phyloP scores from a whole-genome alignment of 2,113 vertebrate genomes.

The Tragulus kanchil region DNA sequence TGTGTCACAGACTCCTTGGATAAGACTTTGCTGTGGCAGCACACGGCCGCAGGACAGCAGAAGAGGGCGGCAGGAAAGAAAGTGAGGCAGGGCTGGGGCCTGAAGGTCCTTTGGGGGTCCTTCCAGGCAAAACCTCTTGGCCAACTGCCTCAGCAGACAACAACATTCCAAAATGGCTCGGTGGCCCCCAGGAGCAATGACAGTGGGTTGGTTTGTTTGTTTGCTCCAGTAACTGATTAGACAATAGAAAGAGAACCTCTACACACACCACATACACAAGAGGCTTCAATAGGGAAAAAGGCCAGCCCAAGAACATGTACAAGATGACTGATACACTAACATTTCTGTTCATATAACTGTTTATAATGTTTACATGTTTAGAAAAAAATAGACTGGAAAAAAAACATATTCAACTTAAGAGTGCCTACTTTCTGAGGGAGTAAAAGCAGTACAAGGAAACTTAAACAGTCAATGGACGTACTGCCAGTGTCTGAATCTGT shows the following conservation, averaged over 20 bases:
- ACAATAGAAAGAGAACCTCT: neutral
- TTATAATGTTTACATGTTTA: too few species aligned
- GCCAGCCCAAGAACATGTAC: rapidly evolving
- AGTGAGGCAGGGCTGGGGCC: rapidly evolving
- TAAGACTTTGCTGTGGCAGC: neutral
- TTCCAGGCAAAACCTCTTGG: neutral
- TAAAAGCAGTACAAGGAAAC: neutral
- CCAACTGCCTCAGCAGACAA: neutral
- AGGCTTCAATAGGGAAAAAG: neutral
- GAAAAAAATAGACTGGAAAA: neutral
- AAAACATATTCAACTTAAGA: neutral
- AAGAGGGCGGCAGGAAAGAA: neutral
- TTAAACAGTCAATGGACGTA: neutral
- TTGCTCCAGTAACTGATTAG: neutral
- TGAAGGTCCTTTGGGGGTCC: neutral
- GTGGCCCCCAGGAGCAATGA: neutral
- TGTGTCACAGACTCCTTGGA: neutral
- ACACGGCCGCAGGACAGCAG: neutral
- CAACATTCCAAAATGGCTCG: neutral
- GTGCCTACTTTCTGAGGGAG: neutral
- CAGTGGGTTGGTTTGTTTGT: neutral
- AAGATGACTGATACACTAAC: rapidly evolving
- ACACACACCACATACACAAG: neutral
- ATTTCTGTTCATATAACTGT: neutral
- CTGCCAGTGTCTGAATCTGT: neutral